phyloP scores from a whole-genome alignment of 2,113 vertebrate species.

The Sterrhoptilus dennistouni region DNA sequence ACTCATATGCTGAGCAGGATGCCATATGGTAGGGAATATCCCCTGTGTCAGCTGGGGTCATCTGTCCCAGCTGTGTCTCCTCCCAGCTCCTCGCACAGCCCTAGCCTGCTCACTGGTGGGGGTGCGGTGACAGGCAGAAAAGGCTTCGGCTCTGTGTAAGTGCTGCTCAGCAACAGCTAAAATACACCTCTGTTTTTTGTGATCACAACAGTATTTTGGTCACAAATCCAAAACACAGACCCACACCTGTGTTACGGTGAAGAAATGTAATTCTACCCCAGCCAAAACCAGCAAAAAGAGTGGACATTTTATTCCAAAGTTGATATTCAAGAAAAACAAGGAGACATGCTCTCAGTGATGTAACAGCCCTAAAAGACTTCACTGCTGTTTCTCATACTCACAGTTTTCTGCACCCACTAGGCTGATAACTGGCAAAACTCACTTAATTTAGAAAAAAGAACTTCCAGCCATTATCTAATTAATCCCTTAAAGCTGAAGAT shows the following conservation, averaged over 20 bases:
- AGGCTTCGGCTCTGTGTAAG: background rate
- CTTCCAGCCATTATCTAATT: background rate
- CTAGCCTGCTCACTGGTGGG: background rate
- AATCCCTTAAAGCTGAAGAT: background rate
- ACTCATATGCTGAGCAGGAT: rapidly evolving
- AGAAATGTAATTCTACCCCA: background rate
- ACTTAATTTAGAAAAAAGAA: background rate
- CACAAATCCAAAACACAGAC: background rate
- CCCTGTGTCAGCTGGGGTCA: background rate
- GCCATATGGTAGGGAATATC: background rate
- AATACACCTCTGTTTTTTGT: background rate
- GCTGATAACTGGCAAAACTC: background rate
- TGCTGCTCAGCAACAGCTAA: background rate
- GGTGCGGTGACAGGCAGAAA: background rate
- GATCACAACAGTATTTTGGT: background rate
- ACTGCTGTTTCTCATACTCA: background rate
- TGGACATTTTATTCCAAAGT: background rate
- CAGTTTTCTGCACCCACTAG: background rate
- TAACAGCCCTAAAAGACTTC: background rate
- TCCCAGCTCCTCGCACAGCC: rapidly evolving
- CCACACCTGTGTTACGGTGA: background rate
- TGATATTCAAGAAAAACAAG: background rate
- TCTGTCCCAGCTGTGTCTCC: background rate
- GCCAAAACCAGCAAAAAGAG: background rate
- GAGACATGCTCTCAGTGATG: background rate